Evolutionary conservation across 2,888 invertebrate species (phyloP).

Genomic region (Marasmarcha lunaedactyla): DNA sequence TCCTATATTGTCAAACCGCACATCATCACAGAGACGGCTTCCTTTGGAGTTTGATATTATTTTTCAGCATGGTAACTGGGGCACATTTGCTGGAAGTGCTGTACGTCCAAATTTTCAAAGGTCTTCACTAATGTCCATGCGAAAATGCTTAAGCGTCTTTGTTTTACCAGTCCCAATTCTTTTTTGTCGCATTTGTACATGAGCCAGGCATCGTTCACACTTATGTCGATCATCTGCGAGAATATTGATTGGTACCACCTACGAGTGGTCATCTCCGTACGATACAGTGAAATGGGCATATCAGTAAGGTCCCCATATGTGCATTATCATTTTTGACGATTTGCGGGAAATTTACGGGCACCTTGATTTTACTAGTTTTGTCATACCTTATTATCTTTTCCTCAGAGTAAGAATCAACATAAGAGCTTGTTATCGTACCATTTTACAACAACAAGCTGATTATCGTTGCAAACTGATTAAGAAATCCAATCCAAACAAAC

Average conservation of each 20-base stretch:
- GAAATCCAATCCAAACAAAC: too few relatives aligned
- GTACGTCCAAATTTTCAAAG: neutral
- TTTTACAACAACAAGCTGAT: slow-evolving; percentile 12
- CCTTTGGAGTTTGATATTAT: neutral
- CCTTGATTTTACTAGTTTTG: slow-evolving; percentile 13
- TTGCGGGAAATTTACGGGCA: slow-evolving; percentile 8
- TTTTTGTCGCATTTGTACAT: neutral
- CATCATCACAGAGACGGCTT: neutral
- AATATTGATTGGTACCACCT: slow-evolving; percentile 16
- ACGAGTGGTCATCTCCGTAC: slow-evolving; percentile 19
- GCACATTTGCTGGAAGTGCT: neutral
- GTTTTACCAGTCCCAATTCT: neutral
- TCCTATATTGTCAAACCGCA: slow-evolving; percentile 3
- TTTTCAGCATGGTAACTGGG: neutral
- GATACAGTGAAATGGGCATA: slow-evolving; percentile 21
- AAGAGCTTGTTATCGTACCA: slow-evolving; percentile 13
- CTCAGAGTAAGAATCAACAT: neutral
- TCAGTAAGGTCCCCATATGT: slow-evolving; percentile 17
- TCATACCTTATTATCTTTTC: slow-evolving; percentile 9
- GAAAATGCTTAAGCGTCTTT: neutral
- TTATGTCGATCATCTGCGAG: neutral
- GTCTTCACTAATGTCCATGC: neutral
- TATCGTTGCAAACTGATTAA: slow-evolving; percentile 4
- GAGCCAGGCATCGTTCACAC: slow-evolving; percentile 3
- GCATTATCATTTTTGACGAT: slow-evolving; percentile 14